These are phyloP conservation scores for Orcinus orca DNA, from an alignment of 2,113 vertebrate species.

Conservation along the genomic window DNA sequence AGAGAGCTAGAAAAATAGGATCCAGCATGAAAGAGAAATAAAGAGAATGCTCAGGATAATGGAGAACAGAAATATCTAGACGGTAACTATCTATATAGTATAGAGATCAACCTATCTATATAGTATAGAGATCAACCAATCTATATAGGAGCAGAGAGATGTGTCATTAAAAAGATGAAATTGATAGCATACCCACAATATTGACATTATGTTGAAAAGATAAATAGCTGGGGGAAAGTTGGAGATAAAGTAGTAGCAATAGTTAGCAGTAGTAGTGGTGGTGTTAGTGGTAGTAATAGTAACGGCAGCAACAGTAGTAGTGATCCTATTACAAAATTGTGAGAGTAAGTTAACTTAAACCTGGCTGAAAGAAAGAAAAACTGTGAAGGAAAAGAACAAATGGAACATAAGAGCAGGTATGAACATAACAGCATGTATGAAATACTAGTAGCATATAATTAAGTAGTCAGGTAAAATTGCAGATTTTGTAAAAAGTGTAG, in stretches of 20 bases:
- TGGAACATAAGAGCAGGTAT: not conserved
- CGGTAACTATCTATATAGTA: no score
- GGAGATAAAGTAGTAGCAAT: not conserved
- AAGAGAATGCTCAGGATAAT: not conserved
- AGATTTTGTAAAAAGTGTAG: not conserved
- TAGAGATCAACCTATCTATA: not conserved
- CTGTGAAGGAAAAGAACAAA: not conserved
- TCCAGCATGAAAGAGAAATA: not conserved
- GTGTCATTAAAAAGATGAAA: not conserved
- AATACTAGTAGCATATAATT: not conserved
- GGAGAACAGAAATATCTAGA: not conserved
- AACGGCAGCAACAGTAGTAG: no score
- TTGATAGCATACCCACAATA: not conserved
- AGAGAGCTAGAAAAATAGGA: not conserved
- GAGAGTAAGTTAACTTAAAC: not conserved
- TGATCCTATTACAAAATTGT: not conserved
- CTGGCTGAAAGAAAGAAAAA: not conserved
- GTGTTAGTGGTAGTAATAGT: not conserved
- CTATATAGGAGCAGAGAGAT: accelerated
- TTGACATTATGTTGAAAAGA: not conserved
- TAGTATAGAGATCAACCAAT: not conserved
- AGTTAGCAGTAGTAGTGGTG: no score
- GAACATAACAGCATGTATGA: not conserved
- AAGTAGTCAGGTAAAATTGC: not conserved
- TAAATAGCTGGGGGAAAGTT: not conserved